Evolutionary conservation across 2,113 vertebrate species (phyloP).

Genomic region (Cyanoderma ruficeps): DNA sequence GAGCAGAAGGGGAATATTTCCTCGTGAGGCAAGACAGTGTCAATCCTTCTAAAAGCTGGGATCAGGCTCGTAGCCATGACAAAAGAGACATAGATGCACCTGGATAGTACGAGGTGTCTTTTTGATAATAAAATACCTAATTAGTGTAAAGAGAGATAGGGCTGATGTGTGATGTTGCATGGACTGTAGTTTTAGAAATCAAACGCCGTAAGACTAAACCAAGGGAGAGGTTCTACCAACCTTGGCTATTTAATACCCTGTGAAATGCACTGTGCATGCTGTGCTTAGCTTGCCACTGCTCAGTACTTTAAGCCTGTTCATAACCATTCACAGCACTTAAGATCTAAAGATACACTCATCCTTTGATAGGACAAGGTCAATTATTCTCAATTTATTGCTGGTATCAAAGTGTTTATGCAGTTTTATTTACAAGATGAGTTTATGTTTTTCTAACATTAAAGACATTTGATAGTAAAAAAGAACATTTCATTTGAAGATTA

Average conservation of each 20-base stretch:
- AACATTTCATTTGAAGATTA: constrained; percentile 46
- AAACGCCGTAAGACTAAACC: background rate
- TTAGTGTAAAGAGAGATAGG: constrained; percentile 31
- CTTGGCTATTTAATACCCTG: background rate
- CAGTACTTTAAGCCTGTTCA: constrained; percentile 42
- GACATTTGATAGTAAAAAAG: constrained; percentile 47
- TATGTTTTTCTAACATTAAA: constrained; percentile 51
- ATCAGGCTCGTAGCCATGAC: background rate
- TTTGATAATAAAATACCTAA: constrained; percentile 53
- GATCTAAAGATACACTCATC: constrained; percentile 70
- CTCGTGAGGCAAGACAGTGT: background rate
- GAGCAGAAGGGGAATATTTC: background rate
- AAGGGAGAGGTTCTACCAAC: constrained; percentile 3
- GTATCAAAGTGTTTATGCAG: constrained; percentile 48
- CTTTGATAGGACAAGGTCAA: constrained; percentile 72
- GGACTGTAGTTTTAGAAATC: constrained; percentile 36
- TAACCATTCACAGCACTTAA: constrained; percentile 48
- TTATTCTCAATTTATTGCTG: constrained; percentile 71
- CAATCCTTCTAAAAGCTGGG: constrained; percentile 14
- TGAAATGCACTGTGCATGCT: constrained; percentile 31
- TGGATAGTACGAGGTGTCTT: background rate
- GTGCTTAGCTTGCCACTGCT: constrained; percentile 28
- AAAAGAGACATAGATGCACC: constrained; percentile 4
- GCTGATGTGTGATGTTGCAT: background rate
- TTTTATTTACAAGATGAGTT: constrained; percentile 68